Conservation (phyloP, 2,113 vertebrate species). For the Platysternon megacephalum region DNA sequence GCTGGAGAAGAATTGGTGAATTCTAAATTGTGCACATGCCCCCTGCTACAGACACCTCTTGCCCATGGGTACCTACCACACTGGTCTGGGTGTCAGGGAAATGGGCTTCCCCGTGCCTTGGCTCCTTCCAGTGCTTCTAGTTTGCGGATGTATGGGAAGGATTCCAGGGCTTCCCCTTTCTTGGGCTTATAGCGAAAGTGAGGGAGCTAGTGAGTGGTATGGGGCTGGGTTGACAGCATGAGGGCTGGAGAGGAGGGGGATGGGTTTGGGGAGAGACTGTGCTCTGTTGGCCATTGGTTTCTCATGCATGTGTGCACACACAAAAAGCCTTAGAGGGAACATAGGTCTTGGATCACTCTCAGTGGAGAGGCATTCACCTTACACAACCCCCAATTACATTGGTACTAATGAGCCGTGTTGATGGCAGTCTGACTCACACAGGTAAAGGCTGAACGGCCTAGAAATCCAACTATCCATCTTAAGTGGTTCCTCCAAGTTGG, state of each 20-base stretch:
- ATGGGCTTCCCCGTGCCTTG: not conserved
- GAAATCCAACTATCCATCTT: not conserved
- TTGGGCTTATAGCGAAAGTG: not conserved
- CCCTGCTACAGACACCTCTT: not conserved
- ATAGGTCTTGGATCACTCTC: not conserved
- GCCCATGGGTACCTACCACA: not conserved
- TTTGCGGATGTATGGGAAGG: not conserved
- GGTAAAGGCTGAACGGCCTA: accelerated
- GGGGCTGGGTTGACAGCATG: accelerated
- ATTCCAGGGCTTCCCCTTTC: not conserved
- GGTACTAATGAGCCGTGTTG: accelerated
- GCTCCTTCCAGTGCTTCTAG: accelerated
- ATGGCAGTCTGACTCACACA: not conserved
- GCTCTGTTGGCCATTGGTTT: accelerated
- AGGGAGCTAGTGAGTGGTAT: not conserved
- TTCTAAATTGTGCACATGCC: not conserved
- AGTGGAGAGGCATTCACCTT: not conserved
- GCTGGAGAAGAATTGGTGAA: not conserved
- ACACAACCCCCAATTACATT: not conserved
- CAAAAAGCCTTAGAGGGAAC: not conserved
- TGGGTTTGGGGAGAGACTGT: not conserved
- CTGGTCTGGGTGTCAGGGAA: not conserved
- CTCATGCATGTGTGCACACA: not conserved
- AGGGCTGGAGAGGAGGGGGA: not conserved
- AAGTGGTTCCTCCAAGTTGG: not conserved